These are phyloP conservation scores for Genyomyrus donnyi DNA, from an alignment of 2,113 vertebrate genomes.

Conservation along the genomic window DNA sequence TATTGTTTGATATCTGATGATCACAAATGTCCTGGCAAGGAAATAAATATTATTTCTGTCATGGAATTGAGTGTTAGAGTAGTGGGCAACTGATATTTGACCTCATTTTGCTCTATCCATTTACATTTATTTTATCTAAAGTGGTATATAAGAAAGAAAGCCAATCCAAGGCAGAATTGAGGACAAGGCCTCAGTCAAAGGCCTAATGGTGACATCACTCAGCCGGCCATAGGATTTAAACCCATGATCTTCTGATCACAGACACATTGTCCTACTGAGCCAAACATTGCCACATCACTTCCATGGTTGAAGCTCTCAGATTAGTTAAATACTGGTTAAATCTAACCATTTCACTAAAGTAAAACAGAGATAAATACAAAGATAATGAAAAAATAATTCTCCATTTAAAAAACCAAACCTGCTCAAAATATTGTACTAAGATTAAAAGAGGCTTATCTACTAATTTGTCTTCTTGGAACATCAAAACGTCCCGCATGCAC, in stretches of 20 bases:
- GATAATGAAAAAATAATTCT: background rate
- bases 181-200: background rate
- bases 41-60: background rate
- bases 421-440: background rate
- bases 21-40: background rate
- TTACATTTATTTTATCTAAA: background rate
- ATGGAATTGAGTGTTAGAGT: background rate
- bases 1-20: background rate
- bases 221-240: background rate
- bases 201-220: background rate
- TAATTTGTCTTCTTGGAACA: background rate
- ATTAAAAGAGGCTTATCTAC: background rate
- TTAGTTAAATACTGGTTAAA: background rate
- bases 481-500: background rate
- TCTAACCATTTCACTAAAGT: background rate
- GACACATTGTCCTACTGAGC: background rate
- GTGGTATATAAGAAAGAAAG: background rate
- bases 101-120: background rate
- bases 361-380: background rate
- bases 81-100: background rate
- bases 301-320: background rate
- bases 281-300: background rate
- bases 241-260: background rate
- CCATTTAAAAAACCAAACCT: background rate
- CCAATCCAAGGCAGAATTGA: background rate